Evolutionary conservation across 2,888 invertebrate genomes (phyloP).

Genomic region (Drosophila histrio): DNA sequence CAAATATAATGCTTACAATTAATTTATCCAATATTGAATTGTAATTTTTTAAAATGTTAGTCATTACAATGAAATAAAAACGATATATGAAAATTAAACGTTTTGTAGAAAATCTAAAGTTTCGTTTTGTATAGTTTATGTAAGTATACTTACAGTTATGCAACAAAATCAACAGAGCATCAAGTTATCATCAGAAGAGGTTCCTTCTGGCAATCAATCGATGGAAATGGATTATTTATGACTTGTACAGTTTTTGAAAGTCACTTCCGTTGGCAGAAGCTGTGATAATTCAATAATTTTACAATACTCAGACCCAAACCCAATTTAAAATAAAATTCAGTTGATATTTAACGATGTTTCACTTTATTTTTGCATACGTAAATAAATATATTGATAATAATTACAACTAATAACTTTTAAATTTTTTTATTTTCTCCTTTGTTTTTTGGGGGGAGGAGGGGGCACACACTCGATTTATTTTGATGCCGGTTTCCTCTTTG

Average conservation of each 20-base stretch:
- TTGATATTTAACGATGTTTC: slow-evolving; percentile 68
- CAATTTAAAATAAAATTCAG: neutral
- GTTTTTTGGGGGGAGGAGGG: slow-evolving; percentile 4
- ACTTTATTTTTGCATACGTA: slow-evolving; percentile 76
- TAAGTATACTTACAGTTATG: neutral
- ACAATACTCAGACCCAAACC: too few relatives aligned
- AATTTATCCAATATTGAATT: slow-evolving; percentile 78
- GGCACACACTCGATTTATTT: slow-evolving; percentile 23
- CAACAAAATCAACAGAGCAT: neutral
- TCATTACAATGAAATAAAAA: slow-evolving; percentile 75
- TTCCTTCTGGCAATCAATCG: neutral
- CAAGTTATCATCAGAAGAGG: neutral
- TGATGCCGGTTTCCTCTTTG: slow-evolving; percentile 31
- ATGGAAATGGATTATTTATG: neutral
- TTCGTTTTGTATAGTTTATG: neutral
- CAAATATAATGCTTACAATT: slow-evolving; percentile 67
- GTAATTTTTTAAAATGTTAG: slow-evolving; percentile 79
- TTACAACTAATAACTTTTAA: slow-evolving; percentile 74
- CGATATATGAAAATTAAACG: slow-evolving; percentile 62
- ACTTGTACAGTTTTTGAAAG: neutral
- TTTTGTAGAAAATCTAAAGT: slow-evolving; percentile 27
- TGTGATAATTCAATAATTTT: neutral
- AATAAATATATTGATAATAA: slow-evolving; percentile 74
- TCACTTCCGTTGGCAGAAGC: neutral
- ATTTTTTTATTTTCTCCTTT: slow-evolving; percentile 34